Evolutionary conservation across 1,140 invertebrate species (phyloP).

Genomic region (Ridgeia piscesae): DNA sequence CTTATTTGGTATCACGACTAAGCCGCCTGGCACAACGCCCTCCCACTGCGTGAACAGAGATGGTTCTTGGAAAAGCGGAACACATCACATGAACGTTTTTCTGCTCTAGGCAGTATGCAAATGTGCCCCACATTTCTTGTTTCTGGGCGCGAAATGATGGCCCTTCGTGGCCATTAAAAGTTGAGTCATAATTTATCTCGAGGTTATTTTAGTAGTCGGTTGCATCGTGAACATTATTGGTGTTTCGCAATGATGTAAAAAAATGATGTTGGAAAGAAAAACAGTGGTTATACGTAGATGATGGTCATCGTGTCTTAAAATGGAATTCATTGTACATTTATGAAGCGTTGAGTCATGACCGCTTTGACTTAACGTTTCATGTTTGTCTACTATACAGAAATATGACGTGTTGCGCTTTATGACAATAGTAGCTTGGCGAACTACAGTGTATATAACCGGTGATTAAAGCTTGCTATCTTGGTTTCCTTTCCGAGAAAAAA

Average conservation of each 20-base stretch:
- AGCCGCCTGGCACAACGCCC: not conserved
- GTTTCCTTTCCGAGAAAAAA: too few relatives aligned
- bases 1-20: not conserved
- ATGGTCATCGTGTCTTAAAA: not conserved
- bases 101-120: not conserved
- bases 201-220: not conserved
- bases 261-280: too few relatives aligned
- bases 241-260: too few relatives aligned
- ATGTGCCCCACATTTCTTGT: not conserved
- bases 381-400: too few relatives aligned
- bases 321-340: not conserved
- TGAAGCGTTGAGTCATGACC: too few relatives aligned
- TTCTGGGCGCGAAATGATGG: not conserved
- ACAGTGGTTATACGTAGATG: not conserved
- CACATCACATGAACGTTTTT: not conserved
- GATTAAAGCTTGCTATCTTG: too few relatives aligned
- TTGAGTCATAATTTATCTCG: not conserved
- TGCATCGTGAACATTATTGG: not conserved
- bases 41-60: not conserved
- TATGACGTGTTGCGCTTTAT: too few relatives aligned
- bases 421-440: too few relatives aligned
- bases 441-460: too few relatives aligned
- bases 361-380: too few relatives aligned
- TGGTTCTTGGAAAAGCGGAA: not conserved
- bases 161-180: not conserved